Evolutionary conservation across 2,797 vertebrate genomes (phyloP), one percentile per base, ranked within the genome.

Genomic region (Danio jaintianensis): DNA sequence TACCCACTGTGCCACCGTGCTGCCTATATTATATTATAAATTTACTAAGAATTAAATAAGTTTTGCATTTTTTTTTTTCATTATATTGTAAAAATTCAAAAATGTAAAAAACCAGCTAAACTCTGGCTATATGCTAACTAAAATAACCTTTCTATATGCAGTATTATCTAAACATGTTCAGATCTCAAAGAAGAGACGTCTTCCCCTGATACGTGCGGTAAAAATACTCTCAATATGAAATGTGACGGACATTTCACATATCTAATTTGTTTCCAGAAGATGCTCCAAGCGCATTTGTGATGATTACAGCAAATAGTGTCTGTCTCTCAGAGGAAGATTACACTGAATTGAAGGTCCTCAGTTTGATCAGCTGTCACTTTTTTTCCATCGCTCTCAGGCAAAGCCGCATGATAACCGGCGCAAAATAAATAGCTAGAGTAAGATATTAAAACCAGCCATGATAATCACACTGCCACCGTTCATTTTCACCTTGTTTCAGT

Each of bases 321-420:
- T 68, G 5, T 74, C 59, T 63, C 64, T 79, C 18, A 40, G 53
- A 58, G 12, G 16, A 47, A 52, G 81, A 53, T 75, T 58, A 53
- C 50, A n/a, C 52, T 47, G 20, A 45, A 64, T 55, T 42, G 20
- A 75, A 36, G 20, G 36, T 43, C 52, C 43, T 75, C 58, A 2
- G 47, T 75, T 75, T 83, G 48, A 75, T 79, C 47, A 40, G 55
- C 48, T 68, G 63, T 75, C 56, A 42, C 22, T 47, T 48, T 16
- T 62, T 79, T 79, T 53, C 18, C 40, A 68, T 59, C 61, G 69
- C 53, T 48, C 18, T 47, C 15, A 74, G 42, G 62, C 56, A 53
- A 5, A 7, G 47, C 47, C 53, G n/a, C 42, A 62, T 52, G 36
- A 69, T 70, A 53, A 59, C 40, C 7, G 16, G 43, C 59, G 11